Conservation (phyloP, 2,888 invertebrate genomes). For the Scaptomyza reducta region DNA sequence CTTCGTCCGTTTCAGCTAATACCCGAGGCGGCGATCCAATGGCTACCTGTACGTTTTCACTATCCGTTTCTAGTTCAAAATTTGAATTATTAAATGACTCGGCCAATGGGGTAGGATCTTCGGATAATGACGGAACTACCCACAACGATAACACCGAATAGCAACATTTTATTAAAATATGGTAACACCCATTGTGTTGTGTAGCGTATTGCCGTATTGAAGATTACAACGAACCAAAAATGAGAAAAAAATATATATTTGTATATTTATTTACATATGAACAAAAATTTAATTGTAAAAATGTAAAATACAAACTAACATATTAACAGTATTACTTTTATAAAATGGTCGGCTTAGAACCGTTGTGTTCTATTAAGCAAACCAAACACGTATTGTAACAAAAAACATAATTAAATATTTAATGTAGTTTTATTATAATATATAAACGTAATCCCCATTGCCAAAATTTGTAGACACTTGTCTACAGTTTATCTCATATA, state of each 20-base stretch:
- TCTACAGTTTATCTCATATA: neutral
- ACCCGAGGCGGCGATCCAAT: slow-evolving; percentile 66
- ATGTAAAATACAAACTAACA: no score
- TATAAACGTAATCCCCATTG: no score
- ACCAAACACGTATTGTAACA: no score
- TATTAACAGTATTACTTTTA: neutral
- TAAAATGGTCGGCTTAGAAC: no score
- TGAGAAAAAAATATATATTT: slow-evolving; percentile 11
- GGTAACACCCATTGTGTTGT: slow-evolving; percentile 7
- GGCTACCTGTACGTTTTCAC: slow-evolving; percentile 28
- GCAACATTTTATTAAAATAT: slow-evolving; percentile 26
- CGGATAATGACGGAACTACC: slow-evolving; percentile 84
- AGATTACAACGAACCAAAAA: slow-evolving; percentile 19
- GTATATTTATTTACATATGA: no score
- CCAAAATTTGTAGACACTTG: no score
- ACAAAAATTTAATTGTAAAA: no score
- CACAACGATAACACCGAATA: slow-evolving; percentile 33
- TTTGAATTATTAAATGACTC: slow-evolving; percentile 83
- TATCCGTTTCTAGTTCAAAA: slow-evolving; percentile 83
- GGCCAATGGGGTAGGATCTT: slow-evolving; percentile 85
- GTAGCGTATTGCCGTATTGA: slow-evolving; percentile 19
- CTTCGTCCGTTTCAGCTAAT: slow-evolving; percentile 64
- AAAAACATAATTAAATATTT: no score
- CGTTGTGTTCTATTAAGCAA: no score
- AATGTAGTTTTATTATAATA: no score